A percentile compares a stretch with the other conserved stretches of the same genome.
phyloP scores from a whole-genome alignment of 2,888 invertebrate genomes.

The Ormyrus thymus region DNA sequence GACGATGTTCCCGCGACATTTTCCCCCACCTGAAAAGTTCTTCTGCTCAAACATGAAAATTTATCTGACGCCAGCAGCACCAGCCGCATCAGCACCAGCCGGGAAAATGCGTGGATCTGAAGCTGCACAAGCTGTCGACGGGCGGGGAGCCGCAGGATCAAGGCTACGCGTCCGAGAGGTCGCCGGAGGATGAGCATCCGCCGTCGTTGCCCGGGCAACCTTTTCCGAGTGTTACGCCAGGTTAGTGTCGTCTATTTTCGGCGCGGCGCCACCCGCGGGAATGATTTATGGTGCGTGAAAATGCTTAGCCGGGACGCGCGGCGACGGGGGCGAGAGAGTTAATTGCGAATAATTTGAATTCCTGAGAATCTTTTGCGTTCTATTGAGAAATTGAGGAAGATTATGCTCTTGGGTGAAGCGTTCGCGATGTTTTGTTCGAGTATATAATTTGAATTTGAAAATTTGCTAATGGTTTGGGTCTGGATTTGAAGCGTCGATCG shows the following conservation, averaged over 20 bases:
- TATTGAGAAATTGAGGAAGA: background rate
- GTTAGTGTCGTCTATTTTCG: slow-evolving; percentile 74
- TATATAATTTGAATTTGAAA: too few relatives aligned
- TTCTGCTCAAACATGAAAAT: too few relatives aligned
- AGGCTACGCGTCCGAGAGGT: slow-evolving; percentile 86
- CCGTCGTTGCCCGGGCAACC: slow-evolving; percentile 79
- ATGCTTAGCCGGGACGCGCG: background rate
- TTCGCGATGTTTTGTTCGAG: background rate
- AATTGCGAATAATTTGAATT: slow-evolving; percentile 30
- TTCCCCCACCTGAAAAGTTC: too few relatives aligned
- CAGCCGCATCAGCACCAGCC: slow-evolving; percentile 27
- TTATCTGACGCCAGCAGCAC: background rate
- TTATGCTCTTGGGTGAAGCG: background rate
- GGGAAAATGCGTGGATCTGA: slow-evolving; percentile 62
- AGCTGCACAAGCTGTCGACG: slow-evolving; percentile 65
- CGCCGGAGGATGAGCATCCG: slow-evolving; percentile 86
- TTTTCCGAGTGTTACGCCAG: slow-evolving; percentile 83
- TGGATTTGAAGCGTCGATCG: background rate
- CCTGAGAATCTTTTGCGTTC: slow-evolving; percentile 21
- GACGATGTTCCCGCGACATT: too few relatives aligned
- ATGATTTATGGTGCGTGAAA: background rate
- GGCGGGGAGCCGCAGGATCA: slow-evolving; percentile 78
- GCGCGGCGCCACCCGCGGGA: background rate
- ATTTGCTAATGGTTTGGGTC: too few relatives aligned
- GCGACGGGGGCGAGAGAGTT: background rate